Base-by-base conservation (phyloP, 1,140 invertebrate species). In the Hyphantria cunea region DNA sequence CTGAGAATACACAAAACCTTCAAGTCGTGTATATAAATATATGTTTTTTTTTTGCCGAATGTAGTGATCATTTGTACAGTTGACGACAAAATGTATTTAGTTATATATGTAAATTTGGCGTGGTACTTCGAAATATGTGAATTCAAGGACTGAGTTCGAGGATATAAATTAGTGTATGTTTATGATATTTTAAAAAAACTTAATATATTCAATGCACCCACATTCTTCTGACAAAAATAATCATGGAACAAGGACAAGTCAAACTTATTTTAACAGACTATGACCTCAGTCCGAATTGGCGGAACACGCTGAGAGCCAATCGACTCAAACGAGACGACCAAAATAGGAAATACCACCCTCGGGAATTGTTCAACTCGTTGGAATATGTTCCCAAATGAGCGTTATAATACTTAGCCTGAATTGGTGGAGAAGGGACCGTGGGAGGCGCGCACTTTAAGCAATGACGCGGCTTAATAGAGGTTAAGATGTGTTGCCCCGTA, bases 401-500 rank as follows among this genome's bases (percentile, higher is more conserved):
- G 48, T 45, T 61, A 61, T 66, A 62, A 70, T 65, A 54, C 58
- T 70, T 67, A 66, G 60, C 59, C 68, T 75, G 75, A 84, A 82
- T 79, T 80, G 79, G 67, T 60, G 59, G 72, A 84, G 77, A 73
- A 85, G 82, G 81, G 85, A 64, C 70, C 73, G 80, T 84, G 80
- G 82, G 80, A 86, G 74, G 79, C 64, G 69, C 25, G 54, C 69
- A 47, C 53, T 75, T 78, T 74, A 68, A 67, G 70, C 74, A 74
- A 74, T 76, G 74, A 76, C 73, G 79, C 66, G 54, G 63, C 75
- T 70, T 82, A 87, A 87, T 87, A 65, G 84, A 80, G 82, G 84
- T 87, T 85, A 87, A 87, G 81, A 84, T 79, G 76, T 80, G 74
- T 81, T 80, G 70, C 80, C 84, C 73, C 66, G 31, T 37, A 66